Percentiles rank a stretch among this genome's conserved stretches.
Evolutionary conservation across 2,888 invertebrate species (phyloP).

Genomic region (Thecocarcelia acutangulata): DNA sequence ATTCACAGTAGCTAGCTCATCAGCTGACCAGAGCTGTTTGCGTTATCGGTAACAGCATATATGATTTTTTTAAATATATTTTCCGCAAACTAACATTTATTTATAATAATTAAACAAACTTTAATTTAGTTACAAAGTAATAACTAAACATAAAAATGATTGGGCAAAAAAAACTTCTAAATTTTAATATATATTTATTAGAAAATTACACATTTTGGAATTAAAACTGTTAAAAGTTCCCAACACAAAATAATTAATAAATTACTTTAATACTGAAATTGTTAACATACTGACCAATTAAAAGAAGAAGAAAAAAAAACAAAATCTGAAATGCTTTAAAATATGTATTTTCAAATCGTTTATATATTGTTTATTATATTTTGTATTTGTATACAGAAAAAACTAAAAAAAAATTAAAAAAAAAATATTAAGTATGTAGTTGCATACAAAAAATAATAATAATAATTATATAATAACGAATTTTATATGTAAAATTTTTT

Average conservation of each 20-base stretch:
- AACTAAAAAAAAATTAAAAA: conserved; percentile 20
- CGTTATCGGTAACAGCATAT: too few relatives aligned
- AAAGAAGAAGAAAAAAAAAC: conserved; percentile 10
- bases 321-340: conserved; percentile 54
- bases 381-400: conserved; percentile 44
- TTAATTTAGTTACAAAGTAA: too few relatives aligned
- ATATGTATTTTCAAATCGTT: conserved; percentile 45
- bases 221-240: conserved; percentile 58
- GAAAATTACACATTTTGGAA: not conserved
- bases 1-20: too few relatives aligned
- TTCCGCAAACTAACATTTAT: too few relatives aligned
- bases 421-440: conserved; percentile 26
- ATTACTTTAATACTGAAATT: conserved; percentile 65
- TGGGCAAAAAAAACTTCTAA: conserved; percentile 25
- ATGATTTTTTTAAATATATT: too few relatives aligned
- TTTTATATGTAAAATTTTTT: conserved; percentile 23
- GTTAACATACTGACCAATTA: conserved; percentile 68
- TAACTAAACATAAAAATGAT: too few relatives aligned
- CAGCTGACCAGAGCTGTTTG: too few relatives aligned
- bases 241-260: conserved; percentile 52
- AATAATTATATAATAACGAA: conserved; percentile 22
- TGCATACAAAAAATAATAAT: conserved; percentile 27
- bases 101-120: too few relatives aligned
- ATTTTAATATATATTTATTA: conserved; percentile 35
- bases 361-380: conserved; percentile 58